These are phyloP conservation scores for Ennomos erosarius DNA, from an alignment of 2,888 invertebrate species.

Conservation along the genomic window DNA sequence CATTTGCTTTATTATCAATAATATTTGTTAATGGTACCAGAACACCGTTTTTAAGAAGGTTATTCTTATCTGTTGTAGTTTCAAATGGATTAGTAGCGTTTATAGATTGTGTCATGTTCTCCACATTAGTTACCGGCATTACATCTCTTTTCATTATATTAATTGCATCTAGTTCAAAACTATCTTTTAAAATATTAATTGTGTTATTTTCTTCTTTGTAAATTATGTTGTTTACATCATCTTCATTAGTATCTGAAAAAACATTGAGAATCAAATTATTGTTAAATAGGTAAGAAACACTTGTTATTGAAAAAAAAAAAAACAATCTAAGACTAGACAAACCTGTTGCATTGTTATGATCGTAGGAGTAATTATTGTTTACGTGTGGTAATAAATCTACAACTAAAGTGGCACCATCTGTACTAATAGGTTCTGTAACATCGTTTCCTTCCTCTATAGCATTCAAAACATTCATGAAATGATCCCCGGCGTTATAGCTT, in stretches of 20 bases:
- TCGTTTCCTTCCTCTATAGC: conserved; percentile 32
- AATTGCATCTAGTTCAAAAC: conserved; percentile 37
- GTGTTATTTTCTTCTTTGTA: conserved; percentile 32
- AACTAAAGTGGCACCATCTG: conserved; percentile 24
- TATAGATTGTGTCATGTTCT: conserved; percentile 12
- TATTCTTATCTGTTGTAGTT: conserved; percentile 24
- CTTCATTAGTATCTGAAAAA: conserved; percentile 8
- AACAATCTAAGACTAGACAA: neutral
- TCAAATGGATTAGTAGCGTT: neutral
- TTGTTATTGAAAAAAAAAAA: no score
- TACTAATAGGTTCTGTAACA: conserved; percentile 31
- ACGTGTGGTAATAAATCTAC: conserved; percentile 45
- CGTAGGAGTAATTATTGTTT: neutral
- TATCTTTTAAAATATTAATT: conserved; percentile 32
- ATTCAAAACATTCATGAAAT: conserved; percentile 31
- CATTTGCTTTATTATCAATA: conserved; percentile 57
- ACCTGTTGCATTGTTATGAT: conserved; percentile 14
- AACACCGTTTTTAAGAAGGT: conserved; percentile 46
- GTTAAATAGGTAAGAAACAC: no score
- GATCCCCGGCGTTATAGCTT: conserved; percentile 16
- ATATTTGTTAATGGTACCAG: conserved; percentile 55
- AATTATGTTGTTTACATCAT: conserved; percentile 4
- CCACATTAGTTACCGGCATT: conserved; percentile 15
- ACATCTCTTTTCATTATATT: conserved; percentile 63
- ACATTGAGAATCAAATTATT: no score